A percentile compares a stretch with the other conserved stretches of the same genome.
phyloP scores from a whole-genome alignment of 2,113 vertebrate genomes.

The Etia nguti region DNA sequence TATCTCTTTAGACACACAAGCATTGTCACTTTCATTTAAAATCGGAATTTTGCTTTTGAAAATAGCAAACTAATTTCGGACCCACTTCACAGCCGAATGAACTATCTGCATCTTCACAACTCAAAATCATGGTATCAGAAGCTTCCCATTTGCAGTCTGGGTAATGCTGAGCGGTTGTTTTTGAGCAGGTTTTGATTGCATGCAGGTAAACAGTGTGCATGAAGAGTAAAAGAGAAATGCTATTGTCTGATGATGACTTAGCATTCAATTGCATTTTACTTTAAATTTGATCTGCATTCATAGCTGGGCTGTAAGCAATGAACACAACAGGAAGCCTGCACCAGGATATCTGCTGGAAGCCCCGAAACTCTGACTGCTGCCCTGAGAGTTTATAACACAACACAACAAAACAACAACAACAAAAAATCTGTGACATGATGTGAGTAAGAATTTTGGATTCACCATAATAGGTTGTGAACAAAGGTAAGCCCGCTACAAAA shows the following conservation, averaged over 20 bases:
- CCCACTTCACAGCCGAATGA: not conserved
- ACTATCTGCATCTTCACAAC: not conserved
- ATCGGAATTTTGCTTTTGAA: not conserved
- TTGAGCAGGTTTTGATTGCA: not conserved
- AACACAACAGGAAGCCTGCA: not conserved
- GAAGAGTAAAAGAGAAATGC: not conserved
- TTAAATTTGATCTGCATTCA: not conserved
- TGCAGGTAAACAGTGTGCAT: not conserved
- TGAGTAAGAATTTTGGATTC: not conserved
- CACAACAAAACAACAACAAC: not conserved
- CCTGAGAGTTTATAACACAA: not conserved
- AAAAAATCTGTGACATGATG: rapidly evolving
- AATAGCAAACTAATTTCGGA: not conserved
- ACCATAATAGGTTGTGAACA: not conserved
- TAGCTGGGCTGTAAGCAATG: not conserved
- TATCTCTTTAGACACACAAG: not conserved
- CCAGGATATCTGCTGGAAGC: not conserved
- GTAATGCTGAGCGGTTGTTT: not conserved
- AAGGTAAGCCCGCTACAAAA: not conserved
- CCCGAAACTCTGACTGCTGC: not conserved
- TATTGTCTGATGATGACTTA: not conserved
- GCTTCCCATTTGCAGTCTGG: not conserved
- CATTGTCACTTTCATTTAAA: not conserved
- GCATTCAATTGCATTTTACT: not conserved
- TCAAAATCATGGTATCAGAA: not conserved